Conservation (phyloP, 2,113 vertebrate species). For the Engystomops pustulosus region DNA sequence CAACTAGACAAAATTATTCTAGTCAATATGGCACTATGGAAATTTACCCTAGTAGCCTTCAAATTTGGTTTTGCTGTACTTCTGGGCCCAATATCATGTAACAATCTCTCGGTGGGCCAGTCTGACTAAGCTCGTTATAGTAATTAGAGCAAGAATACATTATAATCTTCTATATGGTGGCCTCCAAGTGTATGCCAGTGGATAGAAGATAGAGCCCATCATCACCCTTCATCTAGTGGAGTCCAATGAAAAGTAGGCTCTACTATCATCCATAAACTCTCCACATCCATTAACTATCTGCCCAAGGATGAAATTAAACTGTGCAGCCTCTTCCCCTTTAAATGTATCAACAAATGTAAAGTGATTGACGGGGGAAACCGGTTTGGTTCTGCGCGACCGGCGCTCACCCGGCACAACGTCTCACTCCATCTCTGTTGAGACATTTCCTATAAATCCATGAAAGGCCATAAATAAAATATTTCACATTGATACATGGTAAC, state of each 20-base stretch:
- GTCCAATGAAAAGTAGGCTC: not conserved
- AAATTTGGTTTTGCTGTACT: too few relatives aligned
- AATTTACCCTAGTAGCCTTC: too few relatives aligned
- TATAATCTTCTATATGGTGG: not conserved
- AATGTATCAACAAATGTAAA: not conserved
- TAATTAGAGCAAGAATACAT: not conserved
- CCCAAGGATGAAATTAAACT: not conserved
- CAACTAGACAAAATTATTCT: too few relatives aligned
- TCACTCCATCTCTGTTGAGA: slow-evolving; percentile 2
- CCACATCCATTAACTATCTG: not conserved
- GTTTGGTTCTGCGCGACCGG: not conserved
- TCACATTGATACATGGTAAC: slow-evolving; percentile 15
- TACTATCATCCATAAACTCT: not conserved
- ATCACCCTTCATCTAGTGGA: not conserved
- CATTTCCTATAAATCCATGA: slow-evolving; percentile 24
- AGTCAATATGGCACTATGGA: too few relatives aligned
- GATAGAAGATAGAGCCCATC: not conserved
- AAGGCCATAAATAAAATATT: slow-evolving; percentile 29
- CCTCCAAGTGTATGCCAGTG: not conserved
- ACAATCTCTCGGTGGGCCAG: too few relatives aligned
- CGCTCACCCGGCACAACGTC: not conserved
- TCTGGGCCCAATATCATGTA: too few relatives aligned
- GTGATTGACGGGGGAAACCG: not conserved
- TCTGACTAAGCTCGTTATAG: not conserved
- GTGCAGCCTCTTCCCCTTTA: not conserved